Conservation (phyloP, 2,888 invertebrate genomes). For the Biston betularia region DNA sequence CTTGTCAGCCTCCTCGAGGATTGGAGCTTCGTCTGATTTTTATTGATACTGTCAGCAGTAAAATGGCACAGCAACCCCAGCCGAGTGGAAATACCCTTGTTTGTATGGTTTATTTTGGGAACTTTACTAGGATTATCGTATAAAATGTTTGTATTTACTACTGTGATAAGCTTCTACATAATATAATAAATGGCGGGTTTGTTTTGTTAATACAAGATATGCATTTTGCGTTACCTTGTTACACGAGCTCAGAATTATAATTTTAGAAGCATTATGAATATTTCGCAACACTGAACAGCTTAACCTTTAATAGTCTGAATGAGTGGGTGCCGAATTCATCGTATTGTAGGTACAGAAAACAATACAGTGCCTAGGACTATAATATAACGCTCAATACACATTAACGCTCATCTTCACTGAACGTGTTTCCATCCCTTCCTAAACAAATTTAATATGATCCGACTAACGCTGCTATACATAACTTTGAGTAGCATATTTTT, state of each 20-base stretch:
- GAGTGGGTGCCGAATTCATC: too few species aligned
- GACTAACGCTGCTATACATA: too few species aligned
- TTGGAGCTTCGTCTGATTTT: constrained; percentile 50
- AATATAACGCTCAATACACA: too few species aligned
- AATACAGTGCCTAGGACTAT: too few species aligned
- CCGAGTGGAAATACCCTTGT: constrained; percentile 21
- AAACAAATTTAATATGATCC: too few species aligned
- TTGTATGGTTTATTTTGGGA: constrained; percentile 25
- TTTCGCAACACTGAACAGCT: background rate
- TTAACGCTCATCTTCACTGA: too few species aligned
- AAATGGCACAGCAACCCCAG: constrained; percentile 26
- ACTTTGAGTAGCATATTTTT: too few species aligned
- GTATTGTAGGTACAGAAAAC: too few species aligned
- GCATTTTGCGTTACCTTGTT: background rate
- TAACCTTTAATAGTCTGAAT: too few species aligned
- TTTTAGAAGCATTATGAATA: background rate
- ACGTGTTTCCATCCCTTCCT: too few species aligned
- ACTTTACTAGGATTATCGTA: constrained; percentile 17
- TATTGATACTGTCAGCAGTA: constrained; percentile 44
- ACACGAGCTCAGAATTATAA: background rate
- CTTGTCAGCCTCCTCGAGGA: constrained; percentile 50
- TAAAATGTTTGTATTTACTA: constrained; percentile 22
- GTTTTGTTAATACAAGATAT: constrained; percentile 10
- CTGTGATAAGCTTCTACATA: constrained; percentile 19
- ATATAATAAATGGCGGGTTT: constrained; percentile 12